A percentile compares a stretch with the other conserved stretches of the same genome.
These are phyloP conservation scores for Amyelois transitella DNA, from an alignment of 1,140 invertebrate genomes.

Conservation along the genomic window DNA sequence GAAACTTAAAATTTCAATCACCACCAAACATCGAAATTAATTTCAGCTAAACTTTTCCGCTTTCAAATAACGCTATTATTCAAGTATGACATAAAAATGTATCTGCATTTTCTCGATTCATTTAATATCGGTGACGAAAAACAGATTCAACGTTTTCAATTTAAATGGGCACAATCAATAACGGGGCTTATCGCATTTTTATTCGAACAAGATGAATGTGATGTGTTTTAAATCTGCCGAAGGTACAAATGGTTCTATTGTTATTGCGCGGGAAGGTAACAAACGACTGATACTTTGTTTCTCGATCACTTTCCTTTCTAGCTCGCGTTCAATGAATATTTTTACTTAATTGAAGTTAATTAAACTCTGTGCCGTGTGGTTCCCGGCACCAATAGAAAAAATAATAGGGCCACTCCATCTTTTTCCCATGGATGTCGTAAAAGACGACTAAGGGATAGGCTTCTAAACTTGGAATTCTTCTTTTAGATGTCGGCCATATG, in stretches of 20 bases:
- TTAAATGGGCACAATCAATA: slow-evolving; percentile 69
- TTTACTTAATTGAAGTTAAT: background rate
- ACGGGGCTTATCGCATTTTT: slow-evolving; percentile 61
- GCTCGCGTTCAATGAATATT: background rate
- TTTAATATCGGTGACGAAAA: slow-evolving; percentile 43
- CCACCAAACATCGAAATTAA: no score
- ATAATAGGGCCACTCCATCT: no score
- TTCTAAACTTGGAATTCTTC: no score
- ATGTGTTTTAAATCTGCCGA: slow-evolving; percentile 62
- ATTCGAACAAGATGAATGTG: slow-evolving; percentile 55
- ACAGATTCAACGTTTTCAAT: slow-evolving; percentile 60
- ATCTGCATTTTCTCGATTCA: slow-evolving; percentile 24
- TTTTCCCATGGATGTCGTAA: no score
- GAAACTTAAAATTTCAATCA: no score
- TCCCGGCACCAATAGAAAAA: no score
- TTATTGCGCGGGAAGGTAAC: slow-evolving; percentile 36
- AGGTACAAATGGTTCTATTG: slow-evolving; percentile 50
- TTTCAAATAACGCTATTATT: background rate
- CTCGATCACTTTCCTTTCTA: slow-evolving; percentile 6
- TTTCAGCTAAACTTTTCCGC: no score
- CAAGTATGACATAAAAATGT: background rate
- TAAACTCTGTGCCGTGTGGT: no score
- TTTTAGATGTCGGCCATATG: no score
- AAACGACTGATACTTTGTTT: slow-evolving; percentile 30
- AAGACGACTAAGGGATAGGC: no score